Conservation (phyloP, 2,113 vertebrate genomes). For the Gobiocypris rarus region DNA sequence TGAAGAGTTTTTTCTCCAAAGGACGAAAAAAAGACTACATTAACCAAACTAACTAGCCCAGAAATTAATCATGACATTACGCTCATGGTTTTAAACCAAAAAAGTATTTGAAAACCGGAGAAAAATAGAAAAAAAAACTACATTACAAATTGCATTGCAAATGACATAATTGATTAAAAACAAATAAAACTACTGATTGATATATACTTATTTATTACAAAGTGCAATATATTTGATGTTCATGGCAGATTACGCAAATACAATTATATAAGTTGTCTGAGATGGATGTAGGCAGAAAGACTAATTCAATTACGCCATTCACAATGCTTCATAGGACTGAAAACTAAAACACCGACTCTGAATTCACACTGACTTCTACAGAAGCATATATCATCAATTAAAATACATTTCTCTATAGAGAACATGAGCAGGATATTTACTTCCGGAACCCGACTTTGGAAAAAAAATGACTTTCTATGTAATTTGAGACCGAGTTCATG, state of each 20-base stretch:
- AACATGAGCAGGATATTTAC: neutral
- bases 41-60: neutral
- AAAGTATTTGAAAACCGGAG: no score
- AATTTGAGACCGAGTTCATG: constrained; percentile 29
- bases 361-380: neutral
- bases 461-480: neutral
- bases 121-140: no score
- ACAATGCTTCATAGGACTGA: neutral
- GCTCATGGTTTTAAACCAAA: neutral
- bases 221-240: neutral
- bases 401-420: neutral
- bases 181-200: neutral
- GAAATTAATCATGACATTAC: neutral
- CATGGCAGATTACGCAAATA: neutral
- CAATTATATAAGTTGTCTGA: neutral
- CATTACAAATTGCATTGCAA: no score
- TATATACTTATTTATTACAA: neutral
- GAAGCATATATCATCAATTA: neutral
- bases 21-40: neutral
- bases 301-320: no score
- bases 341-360: constrained; percentile 4
- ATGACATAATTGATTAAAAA: neutral
- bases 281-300: neutral
- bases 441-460: neutral
- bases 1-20: neutral